Evolutionary conservation across 2,797 vertebrate species (phyloP), one percentile per base, ranked within the genome.

Genomic region (Mormyrus hasselquistii): DNA sequence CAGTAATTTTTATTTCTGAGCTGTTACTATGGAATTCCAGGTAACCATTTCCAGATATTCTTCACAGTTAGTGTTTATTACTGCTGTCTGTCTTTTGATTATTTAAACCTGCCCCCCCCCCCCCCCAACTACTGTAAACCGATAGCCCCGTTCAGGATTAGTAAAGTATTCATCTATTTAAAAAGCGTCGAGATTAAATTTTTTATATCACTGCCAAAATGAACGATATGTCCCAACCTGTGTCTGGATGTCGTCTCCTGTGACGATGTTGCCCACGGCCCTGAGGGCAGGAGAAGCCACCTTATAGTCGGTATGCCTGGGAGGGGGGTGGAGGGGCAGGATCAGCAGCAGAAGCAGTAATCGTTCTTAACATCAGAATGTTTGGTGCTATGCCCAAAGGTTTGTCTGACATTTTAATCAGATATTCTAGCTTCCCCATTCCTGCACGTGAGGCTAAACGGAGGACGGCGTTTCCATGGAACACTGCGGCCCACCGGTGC

Each of bases 211-310:
- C 65, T 73, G 65, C 4, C 65, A 73, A 34, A 73, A 73, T 73
- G 29, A 73, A 73, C 12, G 41, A 22, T 2, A 14, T 50, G 47
- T 49, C 19, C 93, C 95, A 92, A 99, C 98, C 97, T 99, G 98
- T 89, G 98, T 99, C 93, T 99, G 99, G 93, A 99, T 98, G 93
- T 99, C 98, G 38, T 99, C 98, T 79, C 99, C 99, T 0, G 99
- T 99, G 90, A 99, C 98, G 7, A 99, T 99, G 94, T 99, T 99
- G 90, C 99, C 98, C 0, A 99, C 98, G 0, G 98, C 98, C 94
- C 99, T 95, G 88, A 99, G 91, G 16, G 99, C 97, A 50, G 99
- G 98, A 41, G 98, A 99, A 44, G 98, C 98, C 93, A 99, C 98
- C 95, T 99, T 99, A 93, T 98, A 98, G 93, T 99, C 98, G 0